Conservation (phyloP, 2,113 vertebrate genomes). For the Callocephalon fimbriatum region DNA sequence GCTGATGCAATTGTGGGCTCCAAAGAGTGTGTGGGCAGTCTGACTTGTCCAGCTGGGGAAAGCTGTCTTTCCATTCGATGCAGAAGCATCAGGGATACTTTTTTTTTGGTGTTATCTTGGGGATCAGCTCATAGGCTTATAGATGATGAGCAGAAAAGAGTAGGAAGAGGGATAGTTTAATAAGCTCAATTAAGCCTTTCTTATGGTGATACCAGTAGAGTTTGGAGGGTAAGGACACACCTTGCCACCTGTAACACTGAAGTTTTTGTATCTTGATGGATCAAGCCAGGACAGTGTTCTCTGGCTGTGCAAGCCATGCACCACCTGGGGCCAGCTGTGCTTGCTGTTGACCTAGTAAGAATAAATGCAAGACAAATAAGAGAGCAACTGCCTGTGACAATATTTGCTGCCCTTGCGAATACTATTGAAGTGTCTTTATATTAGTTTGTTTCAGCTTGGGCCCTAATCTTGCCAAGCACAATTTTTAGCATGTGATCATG, state of each 20-base stretch:
- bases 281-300: neutral
- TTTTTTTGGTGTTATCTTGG: neutral
- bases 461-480: slow-evolving; percentile 24
- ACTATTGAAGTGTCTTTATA: slow-evolving; percentile 18
- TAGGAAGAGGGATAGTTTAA: neutral
- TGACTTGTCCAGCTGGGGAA: neutral
- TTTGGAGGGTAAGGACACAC: neutral
- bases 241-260: neutral
- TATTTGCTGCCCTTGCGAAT: slow-evolving; percentile 18
- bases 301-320: neutral
- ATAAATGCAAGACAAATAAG: slow-evolving; percentile 13
- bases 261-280: neutral
- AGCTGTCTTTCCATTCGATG: neutral
- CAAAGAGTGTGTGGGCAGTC: neutral
- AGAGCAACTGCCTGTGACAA: neutral
- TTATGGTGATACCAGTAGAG: neutral
- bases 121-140: neutral
- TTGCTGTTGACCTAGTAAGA: neutral
- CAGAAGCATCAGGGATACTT: neutral
- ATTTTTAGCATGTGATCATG: slow-evolving; percentile 17
- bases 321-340: neutral
- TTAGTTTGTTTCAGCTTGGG: neutral
- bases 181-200: neutral
- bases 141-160: neutral
- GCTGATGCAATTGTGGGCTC: neutral